Percentiles rank a stretch among this genome's conserved stretches.
Conservation (phyloP, 2,113 vertebrate species). For the Lophius piscatorius region DNA sequence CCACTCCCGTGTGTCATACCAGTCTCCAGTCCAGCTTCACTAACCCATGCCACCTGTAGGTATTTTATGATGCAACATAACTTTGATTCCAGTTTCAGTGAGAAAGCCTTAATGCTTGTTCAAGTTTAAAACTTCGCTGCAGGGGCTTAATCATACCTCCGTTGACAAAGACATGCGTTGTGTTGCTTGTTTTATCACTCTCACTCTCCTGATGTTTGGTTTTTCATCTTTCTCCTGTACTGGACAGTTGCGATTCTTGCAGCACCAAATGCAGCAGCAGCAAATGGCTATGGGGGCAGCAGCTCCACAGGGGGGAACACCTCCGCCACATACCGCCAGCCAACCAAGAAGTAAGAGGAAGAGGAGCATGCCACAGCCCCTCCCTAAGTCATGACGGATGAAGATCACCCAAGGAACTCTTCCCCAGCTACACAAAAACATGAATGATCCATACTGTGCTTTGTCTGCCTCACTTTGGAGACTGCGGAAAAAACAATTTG, state of each 20-base stretch:
- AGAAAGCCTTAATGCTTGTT: conserved; percentile 8
- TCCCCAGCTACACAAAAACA: conserved; percentile 50
- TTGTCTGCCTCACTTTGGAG: conserved; percentile 66
- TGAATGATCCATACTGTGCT: conserved; percentile 74
- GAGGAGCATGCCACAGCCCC: conserved; percentile 83
- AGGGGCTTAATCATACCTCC: conserved; percentile 11
- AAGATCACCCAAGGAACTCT: conserved; percentile 30
- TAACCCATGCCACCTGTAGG: conserved; percentile 46
- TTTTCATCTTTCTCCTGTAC: conserved; percentile 47
- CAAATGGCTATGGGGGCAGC: conserved; percentile 90
- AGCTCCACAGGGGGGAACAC: conserved; percentile 82
- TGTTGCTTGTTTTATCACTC: background rate
- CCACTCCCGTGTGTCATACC: conserved; percentile 42
- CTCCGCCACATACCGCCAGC: conserved; percentile 89
- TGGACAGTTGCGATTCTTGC: conserved; percentile 95
- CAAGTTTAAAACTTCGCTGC: conserved; percentile 13
- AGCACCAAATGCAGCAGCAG: conserved; percentile 96
- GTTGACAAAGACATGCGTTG: background rate
- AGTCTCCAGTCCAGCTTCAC: conserved; percentile 63
- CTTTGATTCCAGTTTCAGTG: conserved; percentile 5
- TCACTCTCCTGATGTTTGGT: conserved; percentile 8
- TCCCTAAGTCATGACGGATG: conserved; percentile 80
- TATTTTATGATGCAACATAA: background rate
- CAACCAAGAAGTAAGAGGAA: conserved; percentile 97
- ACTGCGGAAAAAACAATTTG: conserved; percentile 35